phyloP scores from a whole-genome alignment of 2,888 invertebrate species.

The Meghimatium bilineatum region DNA sequence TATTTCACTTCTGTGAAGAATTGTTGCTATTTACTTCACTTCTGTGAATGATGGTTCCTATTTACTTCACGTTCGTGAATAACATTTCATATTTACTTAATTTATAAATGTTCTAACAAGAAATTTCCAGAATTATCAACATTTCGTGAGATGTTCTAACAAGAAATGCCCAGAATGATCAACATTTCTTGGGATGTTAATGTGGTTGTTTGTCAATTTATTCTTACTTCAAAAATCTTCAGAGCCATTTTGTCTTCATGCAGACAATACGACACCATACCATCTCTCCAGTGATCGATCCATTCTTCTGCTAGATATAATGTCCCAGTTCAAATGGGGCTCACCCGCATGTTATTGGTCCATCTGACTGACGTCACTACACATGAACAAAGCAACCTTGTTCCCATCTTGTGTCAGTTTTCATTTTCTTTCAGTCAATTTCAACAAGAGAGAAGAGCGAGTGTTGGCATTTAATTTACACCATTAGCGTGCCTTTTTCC shows the following conservation, averaged over 20 bases:
- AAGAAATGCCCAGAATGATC: too few relatives aligned
- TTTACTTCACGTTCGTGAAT: too few relatives aligned
- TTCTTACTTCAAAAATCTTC: too few relatives aligned
- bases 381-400: not conserved
- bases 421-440: not conserved
- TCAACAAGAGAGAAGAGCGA: not conserved
- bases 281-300: not conserved
- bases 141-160: too few relatives aligned
- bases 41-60: too few relatives aligned
- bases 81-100: too few relatives aligned
- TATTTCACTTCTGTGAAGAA: too few relatives aligned
- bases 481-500: not conserved
- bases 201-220: too few relatives aligned
- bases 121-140: too few relatives aligned
- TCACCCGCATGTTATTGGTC: not conserved
- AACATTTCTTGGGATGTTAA: too few relatives aligned
- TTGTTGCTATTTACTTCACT: too few relatives aligned
- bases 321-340: not conserved
- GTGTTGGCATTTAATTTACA: not conserved
- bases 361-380: not conserved
- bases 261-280: not conserved
- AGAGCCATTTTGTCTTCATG: not conserved
- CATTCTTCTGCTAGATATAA: not conserved
- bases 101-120: too few relatives aligned
- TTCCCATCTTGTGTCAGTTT: not conserved